Evolutionary conservation across 2,797 vertebrate species (phyloP).

Genomic region (Helostoma temminkii): DNA sequence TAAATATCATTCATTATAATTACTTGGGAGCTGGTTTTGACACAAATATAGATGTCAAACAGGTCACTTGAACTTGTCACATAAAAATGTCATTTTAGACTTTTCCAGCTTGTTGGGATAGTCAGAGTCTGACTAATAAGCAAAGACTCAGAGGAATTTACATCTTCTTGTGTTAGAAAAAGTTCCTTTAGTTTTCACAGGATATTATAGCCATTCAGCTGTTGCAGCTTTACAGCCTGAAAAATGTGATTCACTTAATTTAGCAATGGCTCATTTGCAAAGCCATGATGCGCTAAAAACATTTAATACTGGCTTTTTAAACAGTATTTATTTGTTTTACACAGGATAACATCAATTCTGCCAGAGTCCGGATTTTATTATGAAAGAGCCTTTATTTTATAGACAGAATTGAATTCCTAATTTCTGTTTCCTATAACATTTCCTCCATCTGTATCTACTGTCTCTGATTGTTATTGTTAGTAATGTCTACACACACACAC

Average conservation of each 20-base stretch:
- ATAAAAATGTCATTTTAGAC: not conserved
- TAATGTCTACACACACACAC: too few species aligned
- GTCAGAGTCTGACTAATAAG: too few species aligned
- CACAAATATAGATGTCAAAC: not conserved
- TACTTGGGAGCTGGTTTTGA: not conserved
- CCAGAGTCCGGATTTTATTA: not conserved
- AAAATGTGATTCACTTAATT: not conserved
- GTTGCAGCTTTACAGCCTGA: not conserved
- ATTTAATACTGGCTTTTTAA: too few species aligned
- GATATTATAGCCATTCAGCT: not conserved
- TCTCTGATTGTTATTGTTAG: too few species aligned
- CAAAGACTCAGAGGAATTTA: too few species aligned
- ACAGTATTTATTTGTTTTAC: not conserved
- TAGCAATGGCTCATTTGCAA: not conserved
- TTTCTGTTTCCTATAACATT: too few species aligned
- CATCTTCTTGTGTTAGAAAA: not conserved
- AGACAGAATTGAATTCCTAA: too few species aligned
- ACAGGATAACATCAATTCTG: not conserved
- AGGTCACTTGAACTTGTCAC: not conserved
- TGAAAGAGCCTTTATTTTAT: not conserved
- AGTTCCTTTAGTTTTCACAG: not conserved
- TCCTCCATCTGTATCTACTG: too few species aligned
- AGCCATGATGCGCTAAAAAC: not conserved
- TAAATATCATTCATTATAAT: not conserved
- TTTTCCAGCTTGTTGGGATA: too few species aligned